Evolutionary conservation across 2,113 vertebrate genomes (phyloP).

Genomic region (Dromaius novaehollandiae): DNA sequence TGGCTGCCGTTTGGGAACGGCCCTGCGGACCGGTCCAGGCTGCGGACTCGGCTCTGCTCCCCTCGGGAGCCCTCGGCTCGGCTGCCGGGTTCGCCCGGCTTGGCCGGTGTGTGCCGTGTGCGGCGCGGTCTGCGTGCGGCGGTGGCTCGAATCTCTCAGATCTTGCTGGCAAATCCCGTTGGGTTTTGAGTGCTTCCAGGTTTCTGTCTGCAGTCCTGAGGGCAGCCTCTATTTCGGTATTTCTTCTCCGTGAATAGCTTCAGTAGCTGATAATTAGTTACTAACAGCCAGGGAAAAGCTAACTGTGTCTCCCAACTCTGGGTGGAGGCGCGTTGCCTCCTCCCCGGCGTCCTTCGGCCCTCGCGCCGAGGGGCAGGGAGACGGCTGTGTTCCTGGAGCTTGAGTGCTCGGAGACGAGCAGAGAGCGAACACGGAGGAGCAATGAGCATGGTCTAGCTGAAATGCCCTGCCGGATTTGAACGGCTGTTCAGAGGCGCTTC

Average conservation of each 20-base stretch:
- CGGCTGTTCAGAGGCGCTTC: conserved; percentile 9
- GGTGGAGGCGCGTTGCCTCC: neutral
- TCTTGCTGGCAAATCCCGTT: rapidly evolving
- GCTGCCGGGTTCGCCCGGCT: neutral
- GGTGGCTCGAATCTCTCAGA: rapidly evolving
- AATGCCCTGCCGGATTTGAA: neutral
- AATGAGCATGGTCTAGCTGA: neutral
- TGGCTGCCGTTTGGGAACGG: rapidly evolving
- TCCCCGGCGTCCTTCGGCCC: neutral
- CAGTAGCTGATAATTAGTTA: neutral
- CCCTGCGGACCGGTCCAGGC: neutral
- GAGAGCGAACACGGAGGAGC: neutral
- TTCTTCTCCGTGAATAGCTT: neutral
- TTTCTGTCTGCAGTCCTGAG: neutral
- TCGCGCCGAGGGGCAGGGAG: neutral
- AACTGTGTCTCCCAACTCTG: rapidly evolving
- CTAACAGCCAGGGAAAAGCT: neutral
- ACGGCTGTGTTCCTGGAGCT: rapidly evolving
- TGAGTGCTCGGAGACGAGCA: neutral
- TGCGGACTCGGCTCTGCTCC: neutral
- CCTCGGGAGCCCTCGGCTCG: neutral
- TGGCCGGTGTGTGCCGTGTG: neutral
- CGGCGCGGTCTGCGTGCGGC: rapidly evolving
- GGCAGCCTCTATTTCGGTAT: neutral
- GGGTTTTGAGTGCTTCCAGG: neutral